Base-by-base conservation (phyloP, 1,140 invertebrate genomes). In the Aphaenogaster floridana region DNA sequence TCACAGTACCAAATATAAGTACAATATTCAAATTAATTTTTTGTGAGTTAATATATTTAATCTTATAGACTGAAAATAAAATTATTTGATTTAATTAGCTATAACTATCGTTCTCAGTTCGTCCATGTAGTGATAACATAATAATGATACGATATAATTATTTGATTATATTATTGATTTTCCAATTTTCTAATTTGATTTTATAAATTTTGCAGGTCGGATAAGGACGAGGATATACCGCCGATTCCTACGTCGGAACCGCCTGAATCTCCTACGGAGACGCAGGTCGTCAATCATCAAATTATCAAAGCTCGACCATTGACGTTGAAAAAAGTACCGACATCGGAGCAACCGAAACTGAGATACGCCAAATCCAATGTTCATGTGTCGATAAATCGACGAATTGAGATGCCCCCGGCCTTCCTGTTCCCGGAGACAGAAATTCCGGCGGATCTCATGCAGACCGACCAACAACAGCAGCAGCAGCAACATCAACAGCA, bases 331-430 rank as follows among this genome's bases (percentile, higher is more conserved):
- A 98, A 98, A 93, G 96, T 97, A 86, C 96, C 97, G 0, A 92
- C 97, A 7, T 97, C 97, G 76, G 97, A 98, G 93, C 97, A 97
- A 87, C 97, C 97, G 2, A 97, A 97, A 86, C 94, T 98, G 36
- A 96, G 97, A 92, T 97, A 96, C 87, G 93, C 96, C 83, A 94
- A 95, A 92, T 94, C 96, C 48, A 95, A 96, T 93, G 95, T 97
- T 36, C 96, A 97, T 91, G 96, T 97, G 59, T 97, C 96, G 81
- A 97, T 97, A 91, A 97, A 97, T 91, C 95, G 97, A 74, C 95
- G 97, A 63, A 98, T 97, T 90, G 98, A 98, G 94, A 97, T 98
- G 97, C 97, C 97, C 50, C 97, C 97, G 21, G 96, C 97, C 28
- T 98, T 98, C 93, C 95, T 98, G 57, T 98, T 98, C 94, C 97